phyloP scores from a whole-genome alignment of 2,888 invertebrate species.

The Patella caerulea region DNA sequence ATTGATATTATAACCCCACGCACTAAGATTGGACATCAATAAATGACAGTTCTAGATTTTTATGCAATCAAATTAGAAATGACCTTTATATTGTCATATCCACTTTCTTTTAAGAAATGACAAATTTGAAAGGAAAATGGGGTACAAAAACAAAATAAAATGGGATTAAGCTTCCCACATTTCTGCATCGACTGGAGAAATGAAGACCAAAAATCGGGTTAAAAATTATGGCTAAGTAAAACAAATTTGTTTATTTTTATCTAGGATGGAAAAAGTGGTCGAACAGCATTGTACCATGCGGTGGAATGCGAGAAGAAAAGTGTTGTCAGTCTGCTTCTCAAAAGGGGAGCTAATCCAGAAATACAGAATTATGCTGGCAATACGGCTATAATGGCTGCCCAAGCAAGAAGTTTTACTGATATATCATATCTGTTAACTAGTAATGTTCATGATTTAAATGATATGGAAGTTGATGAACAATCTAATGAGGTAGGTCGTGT shows the following conservation, averaged over 20 bases:
- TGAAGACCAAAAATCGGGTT: too few species aligned
- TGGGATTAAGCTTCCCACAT: too few species aligned
- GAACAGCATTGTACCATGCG: constrained; percentile 57
- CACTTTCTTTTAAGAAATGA: too few species aligned
- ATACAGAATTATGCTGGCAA: constrained; percentile 59
- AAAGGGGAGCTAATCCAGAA: constrained; percentile 51
- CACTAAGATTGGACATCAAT: too few species aligned
- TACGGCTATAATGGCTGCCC: constrained; percentile 41
- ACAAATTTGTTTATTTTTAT: background rate
- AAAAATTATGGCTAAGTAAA: background rate
- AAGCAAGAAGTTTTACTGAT: constrained; percentile 34
- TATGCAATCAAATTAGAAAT: too few species aligned
- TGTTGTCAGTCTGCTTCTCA: constrained; percentile 48
- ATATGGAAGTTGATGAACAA: constrained; percentile 11
- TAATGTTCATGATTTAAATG: constrained; percentile 20
- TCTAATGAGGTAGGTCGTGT: too few species aligned
- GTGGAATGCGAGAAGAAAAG: constrained; percentile 49
- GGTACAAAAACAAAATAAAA: too few species aligned
- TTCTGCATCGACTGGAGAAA: too few species aligned
- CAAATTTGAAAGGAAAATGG: too few species aligned
- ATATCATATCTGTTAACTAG: constrained; percentile 29
- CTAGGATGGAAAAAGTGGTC: constrained; percentile 63
- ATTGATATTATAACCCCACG: too few species aligned
- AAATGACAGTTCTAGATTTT: too few species aligned
- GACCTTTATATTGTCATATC: too few species aligned